A percentile compares a stretch with the other conserved stretches of the same genome.
Evolutionary conservation across 64 coral and sea anemone species (phyloP).

Genomic region (Astreopora myriophthalma): DNA sequence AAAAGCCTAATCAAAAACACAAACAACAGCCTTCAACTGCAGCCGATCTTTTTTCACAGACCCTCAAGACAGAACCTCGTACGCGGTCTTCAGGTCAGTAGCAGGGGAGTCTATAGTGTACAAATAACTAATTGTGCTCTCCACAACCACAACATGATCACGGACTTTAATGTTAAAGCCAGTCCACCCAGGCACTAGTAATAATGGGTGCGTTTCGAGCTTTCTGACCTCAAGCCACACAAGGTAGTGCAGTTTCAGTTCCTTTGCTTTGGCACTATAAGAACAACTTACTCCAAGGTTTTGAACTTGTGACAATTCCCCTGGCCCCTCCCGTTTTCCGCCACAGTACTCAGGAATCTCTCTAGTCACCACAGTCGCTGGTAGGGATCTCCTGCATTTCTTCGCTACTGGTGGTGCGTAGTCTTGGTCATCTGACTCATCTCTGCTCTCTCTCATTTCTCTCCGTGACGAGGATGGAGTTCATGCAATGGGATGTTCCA

Average conservation of each 20-base stretch:
- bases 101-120: constrained; percentile 58
- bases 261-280: neutral
- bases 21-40: constrained; percentile 51
- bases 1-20: constrained; percentile 76
- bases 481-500: constrained; percentile 68
- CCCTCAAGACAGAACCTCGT: no score
- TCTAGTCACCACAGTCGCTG: constrained; percentile 30
- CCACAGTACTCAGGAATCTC: constrained; percentile 66
- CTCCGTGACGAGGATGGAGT: constrained; percentile 73
- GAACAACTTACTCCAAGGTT: constrained; percentile 22
- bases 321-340: constrained; percentile 59
- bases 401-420: constrained; percentile 8
- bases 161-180: constrained; percentile 70
- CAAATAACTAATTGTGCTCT: constrained; percentile 66
- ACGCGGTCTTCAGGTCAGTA: constrained; percentile 68
- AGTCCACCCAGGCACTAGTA: constrained; percentile 80
- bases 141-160: constrained; percentile 49
- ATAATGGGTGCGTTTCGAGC: constrained; percentile 62
- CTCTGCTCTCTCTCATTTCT: constrained; percentile 27
- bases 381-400: constrained; percentile 78
- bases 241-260: neutral
- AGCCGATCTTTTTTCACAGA: constrained; percentile 46
- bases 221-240: constrained; percentile 70
- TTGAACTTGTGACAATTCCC: neutral
- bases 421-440: neutral